Evolutionary conservation across 2,113 vertebrate genomes (phyloP).

Genomic region (Marmota monax): DNA sequence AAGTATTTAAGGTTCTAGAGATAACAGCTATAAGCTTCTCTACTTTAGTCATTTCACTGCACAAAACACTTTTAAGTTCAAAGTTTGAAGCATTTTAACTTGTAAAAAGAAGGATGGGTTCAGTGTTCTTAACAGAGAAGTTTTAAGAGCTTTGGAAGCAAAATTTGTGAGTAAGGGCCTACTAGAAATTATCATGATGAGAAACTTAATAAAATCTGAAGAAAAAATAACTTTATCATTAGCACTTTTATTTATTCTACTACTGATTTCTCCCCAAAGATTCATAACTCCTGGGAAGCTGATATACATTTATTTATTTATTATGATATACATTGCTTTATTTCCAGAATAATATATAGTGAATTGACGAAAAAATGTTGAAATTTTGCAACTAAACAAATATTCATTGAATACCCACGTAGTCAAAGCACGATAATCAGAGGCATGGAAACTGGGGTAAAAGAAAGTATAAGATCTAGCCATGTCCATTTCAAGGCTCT

Average conservation of each 20-base stretch:
- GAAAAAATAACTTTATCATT: not conserved
- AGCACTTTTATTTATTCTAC: conserved; percentile 28
- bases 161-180: conserved; percentile 41
- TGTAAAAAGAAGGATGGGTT: not conserved
- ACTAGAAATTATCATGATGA: conserved; percentile 18
- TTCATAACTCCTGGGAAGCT: conserved; percentile 4
- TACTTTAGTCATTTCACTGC: not conserved
- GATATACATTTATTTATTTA: conserved; percentile 16
- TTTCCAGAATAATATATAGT: conserved; percentile 31
- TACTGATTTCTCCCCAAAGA: conserved; percentile 55
- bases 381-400: conserved; percentile 19
- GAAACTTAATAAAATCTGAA: conserved; percentile 56
- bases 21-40: not conserved
- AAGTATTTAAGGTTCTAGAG: not conserved
- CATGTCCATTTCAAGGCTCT: not conserved
- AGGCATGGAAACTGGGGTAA: not conserved
- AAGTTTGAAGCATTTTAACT: conserved; percentile 33
- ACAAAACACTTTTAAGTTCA: conserved; percentile 26
- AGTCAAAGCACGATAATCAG: not conserved
- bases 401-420: not conserved
- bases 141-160: conserved; percentile 42
- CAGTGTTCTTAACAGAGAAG: conserved; percentile 45
- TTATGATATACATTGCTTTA: conserved; percentile 18
- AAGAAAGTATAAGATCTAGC: not conserved
- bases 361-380: not conserved